A percentile compares a stretch with the other conserved stretches of the same genome.
These are phyloP conservation scores for Tyrannus savana DNA, from an alignment of 2,113 vertebrate species.

Conservation along the genomic window DNA sequence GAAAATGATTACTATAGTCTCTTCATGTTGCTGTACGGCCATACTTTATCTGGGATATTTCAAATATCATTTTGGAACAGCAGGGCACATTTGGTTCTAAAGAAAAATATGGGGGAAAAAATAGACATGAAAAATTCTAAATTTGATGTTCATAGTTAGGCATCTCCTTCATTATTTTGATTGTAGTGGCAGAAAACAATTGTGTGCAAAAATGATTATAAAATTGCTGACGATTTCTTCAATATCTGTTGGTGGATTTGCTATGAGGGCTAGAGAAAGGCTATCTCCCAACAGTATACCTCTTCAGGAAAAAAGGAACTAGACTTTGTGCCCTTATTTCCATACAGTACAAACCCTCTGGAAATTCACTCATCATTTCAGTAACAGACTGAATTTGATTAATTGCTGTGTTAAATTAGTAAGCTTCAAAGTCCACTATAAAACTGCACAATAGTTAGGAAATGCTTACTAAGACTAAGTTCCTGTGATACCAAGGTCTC, in stretches of 20 bases:
- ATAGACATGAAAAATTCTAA: not conserved
- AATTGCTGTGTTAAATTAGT: not conserved
- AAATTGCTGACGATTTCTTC: not conserved
- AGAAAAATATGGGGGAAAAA: not conserved
- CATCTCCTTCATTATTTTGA: not conserved
- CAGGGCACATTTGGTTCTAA: not conserved
- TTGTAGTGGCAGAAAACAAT: not conserved
- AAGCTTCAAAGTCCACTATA: not conserved
- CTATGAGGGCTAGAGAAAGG: not conserved
- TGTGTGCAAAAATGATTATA: not conserved
- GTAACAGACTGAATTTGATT: not conserved
- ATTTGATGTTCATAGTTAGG: not conserved
- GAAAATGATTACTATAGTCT: not conserved
- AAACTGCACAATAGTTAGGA: not conserved
- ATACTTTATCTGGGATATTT: not conserved
- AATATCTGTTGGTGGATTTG: not conserved
- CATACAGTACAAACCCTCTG: not conserved
- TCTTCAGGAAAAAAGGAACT: not conserved
- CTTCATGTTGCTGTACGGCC: not conserved
- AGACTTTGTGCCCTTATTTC: not conserved
- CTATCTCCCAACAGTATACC: not conserved
- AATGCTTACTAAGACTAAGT: not conserved
- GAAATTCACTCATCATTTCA: not conserved
- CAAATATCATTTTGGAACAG: not conserved
- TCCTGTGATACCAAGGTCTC: not conserved